These are phyloP conservation scores for Euura saliciscinereae DNA, from an alignment of 1,140 invertebrate species.

Conservation along the genomic window DNA sequence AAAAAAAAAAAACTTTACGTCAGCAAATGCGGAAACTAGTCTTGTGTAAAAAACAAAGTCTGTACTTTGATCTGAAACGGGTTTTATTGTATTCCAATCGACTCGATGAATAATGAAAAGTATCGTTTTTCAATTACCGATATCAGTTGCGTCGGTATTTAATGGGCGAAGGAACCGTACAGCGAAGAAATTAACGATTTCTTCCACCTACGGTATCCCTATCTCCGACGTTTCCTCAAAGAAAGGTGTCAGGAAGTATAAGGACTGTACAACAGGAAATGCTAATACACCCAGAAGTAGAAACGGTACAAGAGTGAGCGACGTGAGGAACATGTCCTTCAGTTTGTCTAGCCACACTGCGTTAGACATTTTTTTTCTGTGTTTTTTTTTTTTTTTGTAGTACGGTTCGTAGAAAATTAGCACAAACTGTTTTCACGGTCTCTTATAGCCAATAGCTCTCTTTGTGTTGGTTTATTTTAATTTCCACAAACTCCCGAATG, in stretches of 20 bases:
- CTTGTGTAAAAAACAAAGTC: too few relatives aligned
- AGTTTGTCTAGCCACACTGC: constrained; percentile 32
- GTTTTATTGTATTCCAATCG: too few relatives aligned
- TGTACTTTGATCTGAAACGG: too few relatives aligned
- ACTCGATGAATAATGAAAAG: neutral
- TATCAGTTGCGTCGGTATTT: too few relatives aligned
- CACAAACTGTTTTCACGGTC: too few relatives aligned
- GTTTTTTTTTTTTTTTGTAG: neutral
- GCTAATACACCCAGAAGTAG: constrained; percentile 44
- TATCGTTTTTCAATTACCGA: neutral
- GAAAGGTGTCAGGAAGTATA: constrained; percentile 51
- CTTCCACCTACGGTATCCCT: constrained; percentile 9
- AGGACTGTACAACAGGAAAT: constrained; percentile 45
- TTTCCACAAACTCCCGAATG: too few relatives aligned
- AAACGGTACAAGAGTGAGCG: constrained; percentile 50
- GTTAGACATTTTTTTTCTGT: constrained; percentile 31
- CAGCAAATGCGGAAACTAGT: too few relatives aligned
- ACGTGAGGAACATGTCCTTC: constrained; percentile 38
- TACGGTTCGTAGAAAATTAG: neutral
- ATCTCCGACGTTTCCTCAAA: constrained; percentile 33
- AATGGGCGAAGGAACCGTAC: neutral
- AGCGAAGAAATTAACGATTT: constrained; percentile 10
- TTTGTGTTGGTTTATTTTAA: too few relatives aligned
- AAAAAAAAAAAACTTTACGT: constrained; percentile 9
- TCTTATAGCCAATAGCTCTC: too few relatives aligned